Evolutionary conservation across 2,113 vertebrate species (phyloP), one percentile per base, ranked within the genome.

Genomic region (Siniperca knerii): DNA sequence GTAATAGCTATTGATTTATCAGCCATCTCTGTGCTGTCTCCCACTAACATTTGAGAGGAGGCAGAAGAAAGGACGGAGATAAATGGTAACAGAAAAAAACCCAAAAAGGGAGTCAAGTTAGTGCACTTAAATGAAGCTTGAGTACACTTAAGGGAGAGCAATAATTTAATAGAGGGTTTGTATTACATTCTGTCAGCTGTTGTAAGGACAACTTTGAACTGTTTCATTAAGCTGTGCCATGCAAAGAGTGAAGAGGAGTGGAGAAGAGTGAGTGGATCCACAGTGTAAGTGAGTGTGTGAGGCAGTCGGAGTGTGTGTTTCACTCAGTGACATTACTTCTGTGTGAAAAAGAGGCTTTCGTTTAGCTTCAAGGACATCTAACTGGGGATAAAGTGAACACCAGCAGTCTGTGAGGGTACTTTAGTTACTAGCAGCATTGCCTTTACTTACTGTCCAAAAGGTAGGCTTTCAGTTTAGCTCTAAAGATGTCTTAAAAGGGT

Each of bases 401-500:
- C 35, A 50, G 75, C 82, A 76, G 65, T 23, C 12, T 18, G 86
- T 58, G 66, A 55, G 35, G n/a, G 60, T 42, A 61, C 54, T 54
- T 76, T 7, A 29, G 25, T 58, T 18, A 52, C 16, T 11, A 62
- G 83, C 78, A 64, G 35, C 2, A 6, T 67, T 11, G 40, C 83
- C 44, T 71, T 86, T 75, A 97, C 96, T 96, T 94, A 96, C 96
- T 95, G 90, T 95, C 93, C 72, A 85, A 84, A 13, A 96, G 89
- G 90, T 91, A 95, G 25, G 94, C 87, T 94, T 95, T 96, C 89
- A 95, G 94, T 94, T 94, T 95, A 94, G 95, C 95, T 92, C 86
- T 92, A 89, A 95, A 90, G 85, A 85, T 83, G 75, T 95, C 87
- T 92, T 57, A 88, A 87, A 81, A 29, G 65, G 78, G 87, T 93